These are phyloP conservation scores for Pseudoatta argentina DNA, from an alignment of 1,140 invertebrate species.

Conservation along the genomic window DNA sequence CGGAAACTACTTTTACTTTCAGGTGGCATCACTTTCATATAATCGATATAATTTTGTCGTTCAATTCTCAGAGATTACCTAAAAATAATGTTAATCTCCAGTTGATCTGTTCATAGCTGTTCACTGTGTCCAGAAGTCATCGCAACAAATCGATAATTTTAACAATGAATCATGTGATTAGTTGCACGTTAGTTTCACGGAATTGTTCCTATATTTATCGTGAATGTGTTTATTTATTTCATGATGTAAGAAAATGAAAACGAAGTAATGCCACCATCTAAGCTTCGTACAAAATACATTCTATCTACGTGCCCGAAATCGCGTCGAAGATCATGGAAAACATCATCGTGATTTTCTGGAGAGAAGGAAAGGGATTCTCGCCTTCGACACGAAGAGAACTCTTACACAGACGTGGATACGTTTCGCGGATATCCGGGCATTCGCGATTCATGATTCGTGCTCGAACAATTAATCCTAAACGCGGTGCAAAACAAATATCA, in stretches of 20 bases:
- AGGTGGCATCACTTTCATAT: constrained; percentile 21
- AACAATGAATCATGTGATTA: background rate
- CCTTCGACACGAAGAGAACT: constrained; percentile 12
- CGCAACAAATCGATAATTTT: constrained; percentile 3
- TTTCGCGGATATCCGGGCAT: background rate
- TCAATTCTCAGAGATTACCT: background rate
- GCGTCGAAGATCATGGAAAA: constrained; percentile 28
- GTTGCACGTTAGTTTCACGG: background rate
- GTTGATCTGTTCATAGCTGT: background rate
- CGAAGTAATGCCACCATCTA: constrained; percentile 30
- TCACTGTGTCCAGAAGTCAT: background rate
- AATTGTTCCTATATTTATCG: background rate
- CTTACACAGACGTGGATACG: background rate
- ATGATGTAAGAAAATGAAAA: background rate
- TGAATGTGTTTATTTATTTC: background rate
- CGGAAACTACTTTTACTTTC: constrained; percentile 21
- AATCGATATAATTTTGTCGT: background rate
- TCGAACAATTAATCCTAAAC: constrained; percentile 26
- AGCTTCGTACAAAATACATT: constrained; percentile 37
- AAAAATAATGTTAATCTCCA: background rate
- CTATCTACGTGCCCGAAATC: constrained; percentile 7
- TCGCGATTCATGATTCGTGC: background rate
- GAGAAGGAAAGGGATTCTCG: background rate
- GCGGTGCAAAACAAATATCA: background rate
- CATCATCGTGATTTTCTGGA: background rate